phyloP scores from a whole-genome alignment of 2,888 invertebrate species.

The Automeris io region DNA sequence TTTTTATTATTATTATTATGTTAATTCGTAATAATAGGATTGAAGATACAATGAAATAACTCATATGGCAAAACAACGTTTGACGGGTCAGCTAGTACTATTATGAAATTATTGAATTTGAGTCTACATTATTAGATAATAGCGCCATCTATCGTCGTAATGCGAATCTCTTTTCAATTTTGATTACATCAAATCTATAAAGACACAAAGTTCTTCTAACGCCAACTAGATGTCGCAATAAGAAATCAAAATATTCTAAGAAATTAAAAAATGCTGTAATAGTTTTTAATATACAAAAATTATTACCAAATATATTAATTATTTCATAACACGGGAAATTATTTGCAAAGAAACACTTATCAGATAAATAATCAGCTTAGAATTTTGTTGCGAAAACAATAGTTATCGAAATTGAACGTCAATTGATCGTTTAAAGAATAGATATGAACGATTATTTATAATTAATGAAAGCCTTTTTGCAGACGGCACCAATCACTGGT shows the following conservation, averaged over 20 bases:
- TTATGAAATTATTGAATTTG: too few species aligned
- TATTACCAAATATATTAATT: background rate
- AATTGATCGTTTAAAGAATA: constrained; percentile 11
- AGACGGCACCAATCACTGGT: constrained; percentile 38
- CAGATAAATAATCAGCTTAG: background rate
- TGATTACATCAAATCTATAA: background rate
- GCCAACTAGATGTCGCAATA: background rate
- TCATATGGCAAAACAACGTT: too few species aligned
- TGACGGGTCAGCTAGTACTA: too few species aligned
- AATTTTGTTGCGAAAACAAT: background rate
- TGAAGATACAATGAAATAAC: too few species aligned
- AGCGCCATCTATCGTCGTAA: background rate
- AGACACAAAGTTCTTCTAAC: background rate
- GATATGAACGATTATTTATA: constrained; percentile 7
- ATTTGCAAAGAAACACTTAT: background rate
- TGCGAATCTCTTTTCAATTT: background rate
- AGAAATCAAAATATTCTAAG: background rate
- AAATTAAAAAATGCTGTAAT: background rate
- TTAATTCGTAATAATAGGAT: too few species aligned
- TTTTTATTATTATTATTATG: too few species aligned
- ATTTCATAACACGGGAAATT: background rate
- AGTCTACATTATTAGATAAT: too few species aligned
- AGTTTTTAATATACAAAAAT: background rate
- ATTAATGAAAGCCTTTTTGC: constrained; percentile 27
- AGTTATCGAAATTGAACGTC: background rate